A percentile compares a stretch with the other conserved stretches of the same genome.
Evolutionary conservation across 2,888 invertebrate species (phyloP).

Genomic region (Gymnosoma rotundatum): DNA sequence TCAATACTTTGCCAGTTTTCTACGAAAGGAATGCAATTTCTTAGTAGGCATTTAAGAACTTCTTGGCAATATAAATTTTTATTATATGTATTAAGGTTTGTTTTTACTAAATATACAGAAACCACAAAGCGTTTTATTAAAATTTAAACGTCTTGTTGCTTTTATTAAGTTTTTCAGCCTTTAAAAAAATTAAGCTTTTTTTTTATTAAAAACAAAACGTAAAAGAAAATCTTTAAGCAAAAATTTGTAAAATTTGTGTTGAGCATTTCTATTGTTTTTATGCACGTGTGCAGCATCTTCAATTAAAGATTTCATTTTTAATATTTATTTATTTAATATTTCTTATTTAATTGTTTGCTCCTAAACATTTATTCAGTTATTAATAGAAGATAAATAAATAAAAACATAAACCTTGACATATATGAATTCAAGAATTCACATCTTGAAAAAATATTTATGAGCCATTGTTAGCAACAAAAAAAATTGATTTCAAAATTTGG

Average conservation of each 20-base stretch:
- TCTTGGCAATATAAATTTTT: too few species aligned
- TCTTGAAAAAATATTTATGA: constrained; percentile 27
- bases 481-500: constrained; percentile 9
- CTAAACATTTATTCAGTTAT: not conserved
- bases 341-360: constrained; percentile 3
- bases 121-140: too few species aligned
- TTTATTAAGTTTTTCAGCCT: not conserved
- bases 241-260: not conserved
- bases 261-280: constrained; percentile 11
- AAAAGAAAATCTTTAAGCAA: not conserved
- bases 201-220: not conserved
- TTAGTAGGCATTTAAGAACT: too few species aligned
- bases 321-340: not conserved
- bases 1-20: too few species aligned
- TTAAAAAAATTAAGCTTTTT: not conserved
- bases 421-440: constrained; percentile 4
- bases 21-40: too few species aligned
- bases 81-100: too few species aligned
- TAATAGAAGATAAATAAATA: not conserved
- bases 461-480: constrained; percentile 16
- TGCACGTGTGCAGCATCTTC: constrained; percentile 43
- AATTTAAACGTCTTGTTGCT: too few species aligned
- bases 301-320: not conserved
- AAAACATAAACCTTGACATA: constrained; percentile 33
- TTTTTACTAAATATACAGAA: too few species aligned